Base-by-base conservation (phyloP, 2,797 vertebrate species). In the Neomorphus geoffroyi region DNA sequence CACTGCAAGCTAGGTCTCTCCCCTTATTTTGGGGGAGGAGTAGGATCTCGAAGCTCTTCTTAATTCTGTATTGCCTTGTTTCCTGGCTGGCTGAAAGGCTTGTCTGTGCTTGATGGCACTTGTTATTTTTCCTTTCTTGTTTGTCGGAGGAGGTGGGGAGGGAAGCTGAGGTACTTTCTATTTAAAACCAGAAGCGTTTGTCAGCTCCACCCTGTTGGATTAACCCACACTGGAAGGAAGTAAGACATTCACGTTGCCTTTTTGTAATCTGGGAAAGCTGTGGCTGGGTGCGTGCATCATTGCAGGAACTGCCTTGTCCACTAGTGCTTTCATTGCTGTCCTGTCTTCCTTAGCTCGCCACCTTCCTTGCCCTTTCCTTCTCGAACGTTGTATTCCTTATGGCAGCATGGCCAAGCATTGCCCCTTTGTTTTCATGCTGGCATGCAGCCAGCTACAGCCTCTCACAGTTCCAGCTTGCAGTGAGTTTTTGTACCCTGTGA, bases 21-120 rank as follows among this genome's bases (percentile, higher is more conserved):
- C 24, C 56, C 0, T 0, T 0, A 8, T 41, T 87, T 54, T 28
- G 32, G 35, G 86, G 64, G 35, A 79, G 64, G 35, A 80, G 84
- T n/a, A 88, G 37, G 53, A 77, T 82, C 67, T 88, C 2, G 0
- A 43, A 17, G 41, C 30, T 70, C 18, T 48, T 6, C 64, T 94
- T 69, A 72, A 45, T 77, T 88, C 43, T 41, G 51, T 18, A 17
- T 72, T 94, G 82, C 74, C 48, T 86, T 80, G 57, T 91, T 96
- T 92, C 86, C 86, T 80, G 88, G 86, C 74, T 94, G 57, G 60
- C 78, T 73, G 50, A 79, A 92, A 80, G 90, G 71, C 96, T 95
- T 93, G 88, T 87, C 94, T 88, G 86, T 96, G 67, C 93, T 94
- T 95, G 96, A 96, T 17, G 77, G 90, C 48, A 80, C 93, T 94